Evolutionary conservation across 2,888 invertebrate genomes (phyloP).

Genomic region (Antheraea assamensis): DNA sequence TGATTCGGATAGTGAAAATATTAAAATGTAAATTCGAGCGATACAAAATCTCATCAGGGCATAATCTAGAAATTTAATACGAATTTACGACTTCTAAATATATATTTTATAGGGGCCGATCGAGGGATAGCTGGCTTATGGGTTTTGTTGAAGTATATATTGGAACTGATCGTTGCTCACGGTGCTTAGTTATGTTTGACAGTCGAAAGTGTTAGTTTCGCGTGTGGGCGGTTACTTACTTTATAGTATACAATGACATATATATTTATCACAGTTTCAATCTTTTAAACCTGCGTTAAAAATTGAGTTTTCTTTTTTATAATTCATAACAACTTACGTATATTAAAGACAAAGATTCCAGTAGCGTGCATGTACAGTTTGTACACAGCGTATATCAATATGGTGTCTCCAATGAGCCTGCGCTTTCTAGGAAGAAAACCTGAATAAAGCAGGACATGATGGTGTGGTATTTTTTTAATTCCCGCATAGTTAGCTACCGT

Average conservation of each 20-base stretch:
- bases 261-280: background rate
- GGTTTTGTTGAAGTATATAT: constrained; percentile 13
- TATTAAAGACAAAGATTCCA: background rate
- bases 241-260: background rate
- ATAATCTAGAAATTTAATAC: constrained; percentile 61
- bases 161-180: background rate
- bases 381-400: too few relatives aligned
- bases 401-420: too few relatives aligned
- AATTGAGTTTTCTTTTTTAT: background rate
- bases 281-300: background rate
- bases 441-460: too few relatives aligned
- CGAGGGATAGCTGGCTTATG: constrained; percentile 44
- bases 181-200: background rate
- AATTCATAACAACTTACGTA: background rate
- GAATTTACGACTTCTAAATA: constrained; percentile 62
- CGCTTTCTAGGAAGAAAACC: too few relatives aligned
- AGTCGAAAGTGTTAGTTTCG: background rate
- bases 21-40: constrained; percentile 65
- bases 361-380: too few relatives aligned
- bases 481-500: background rate
- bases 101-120: constrained; percentile 46
- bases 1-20: constrained; percentile 53
- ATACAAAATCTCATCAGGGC: constrained; percentile 59
- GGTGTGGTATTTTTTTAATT: background rate
- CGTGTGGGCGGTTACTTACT: constrained; percentile 5